Percentiles rank a stretch among this genome's conserved stretches.
Conservation (phyloP, 2,888 invertebrate species). For the Drosophila dives region DNA sequence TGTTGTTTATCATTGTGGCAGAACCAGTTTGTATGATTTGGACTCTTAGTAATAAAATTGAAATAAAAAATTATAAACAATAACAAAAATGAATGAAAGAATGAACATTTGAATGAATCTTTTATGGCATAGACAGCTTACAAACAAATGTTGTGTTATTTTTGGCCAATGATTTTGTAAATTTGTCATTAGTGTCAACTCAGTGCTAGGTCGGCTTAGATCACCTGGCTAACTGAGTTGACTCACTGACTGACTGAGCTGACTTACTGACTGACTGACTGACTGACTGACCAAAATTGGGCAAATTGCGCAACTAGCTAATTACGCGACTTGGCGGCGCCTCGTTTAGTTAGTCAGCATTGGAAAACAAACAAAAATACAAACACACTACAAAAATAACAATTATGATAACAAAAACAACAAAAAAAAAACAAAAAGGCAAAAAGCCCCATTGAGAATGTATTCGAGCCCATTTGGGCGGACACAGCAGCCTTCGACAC, state of each 20-base stretch:
- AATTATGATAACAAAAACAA: constrained; percentile 51
- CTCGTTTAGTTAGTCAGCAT: constrained; percentile 60
- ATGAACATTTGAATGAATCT: constrained; percentile 9
- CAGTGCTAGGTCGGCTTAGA: constrained; percentile 51
- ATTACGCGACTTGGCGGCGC: constrained; percentile 67
- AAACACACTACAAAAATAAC: constrained; percentile 32
- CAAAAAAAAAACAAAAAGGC: constrained; percentile 24
- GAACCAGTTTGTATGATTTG: constrained; percentile 48
- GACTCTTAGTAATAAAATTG: constrained; percentile 21
- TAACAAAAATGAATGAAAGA: constrained; percentile 21
- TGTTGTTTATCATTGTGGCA: constrained; percentile 41
- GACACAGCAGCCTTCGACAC: constrained; percentile 64
- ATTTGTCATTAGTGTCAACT: constrained; percentile 42
- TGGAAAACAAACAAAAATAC: constrained; percentile 22
- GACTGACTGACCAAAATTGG: constrained; percentile 44
- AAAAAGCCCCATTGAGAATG: constrained; percentile 36
- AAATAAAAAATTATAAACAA: constrained; percentile 37
- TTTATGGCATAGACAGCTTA: constrained; percentile 7
- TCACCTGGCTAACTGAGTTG: constrained; percentile 44
- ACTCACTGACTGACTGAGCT: constrained; percentile 19
- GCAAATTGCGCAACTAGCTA: constrained; percentile 72
- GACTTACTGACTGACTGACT: constrained; percentile 18
- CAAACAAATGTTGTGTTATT: constrained; percentile 40
- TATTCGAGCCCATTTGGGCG: constrained; percentile 37
- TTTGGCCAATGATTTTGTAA: constrained; percentile 54